Evolutionary conservation across 2,797 vertebrate genomes (phyloP).

Genomic region (Glossophaga mutica): DNA sequence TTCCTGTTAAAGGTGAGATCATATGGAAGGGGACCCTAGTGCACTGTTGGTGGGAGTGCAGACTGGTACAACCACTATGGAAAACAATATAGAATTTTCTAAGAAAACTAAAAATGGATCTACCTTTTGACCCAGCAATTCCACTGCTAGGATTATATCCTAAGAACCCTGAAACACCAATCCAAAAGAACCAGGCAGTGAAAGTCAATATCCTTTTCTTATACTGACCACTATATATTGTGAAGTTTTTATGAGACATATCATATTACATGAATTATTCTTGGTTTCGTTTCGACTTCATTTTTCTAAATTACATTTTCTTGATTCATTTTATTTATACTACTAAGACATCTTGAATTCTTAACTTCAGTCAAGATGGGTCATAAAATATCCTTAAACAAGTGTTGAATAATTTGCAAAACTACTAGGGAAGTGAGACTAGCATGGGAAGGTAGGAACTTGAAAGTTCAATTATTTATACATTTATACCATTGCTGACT

Average conservation of each 20-base stretch:
- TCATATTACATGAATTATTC: not conserved
- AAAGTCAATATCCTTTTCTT: not conserved
- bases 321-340: not conserved
- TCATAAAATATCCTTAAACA: not conserved
- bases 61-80: too few species aligned
- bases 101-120: too few species aligned
- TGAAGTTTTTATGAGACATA: not conserved
- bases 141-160: too few species aligned
- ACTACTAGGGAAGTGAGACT: not conserved
- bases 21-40: too few species aligned
- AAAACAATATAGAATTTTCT: too few species aligned
- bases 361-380: not conserved
- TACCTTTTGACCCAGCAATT: too few species aligned
- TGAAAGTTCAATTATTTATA: not conserved
- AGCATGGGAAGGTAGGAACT: not conserved
- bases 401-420: conserved; percentile 4
- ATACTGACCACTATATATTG: not conserved
- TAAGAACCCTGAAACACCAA: too few species aligned
- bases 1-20: too few species aligned
- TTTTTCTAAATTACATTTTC: conserved; percentile 12
- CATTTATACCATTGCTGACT: not conserved
- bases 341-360: not conserved
- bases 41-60: too few species aligned
- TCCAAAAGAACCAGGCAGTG: too few species aligned
- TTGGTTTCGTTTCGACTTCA: conserved; percentile 1